Percentiles rank a stretch among this genome's conserved stretches.
phyloP scores from a whole-genome alignment of 2,888 invertebrate species.

The Lottia scabra region DNA sequence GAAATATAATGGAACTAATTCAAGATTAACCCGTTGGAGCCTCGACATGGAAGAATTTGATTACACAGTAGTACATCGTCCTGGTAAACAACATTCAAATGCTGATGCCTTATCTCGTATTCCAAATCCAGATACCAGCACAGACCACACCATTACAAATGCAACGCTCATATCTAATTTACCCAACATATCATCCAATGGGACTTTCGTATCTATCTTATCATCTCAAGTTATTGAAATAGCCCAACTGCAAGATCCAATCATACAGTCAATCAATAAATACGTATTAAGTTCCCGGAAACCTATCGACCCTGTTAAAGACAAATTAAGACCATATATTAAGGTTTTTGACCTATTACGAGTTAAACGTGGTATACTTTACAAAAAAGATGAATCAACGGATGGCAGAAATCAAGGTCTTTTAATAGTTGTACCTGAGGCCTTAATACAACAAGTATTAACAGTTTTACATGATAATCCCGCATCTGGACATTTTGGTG shows the following conservation, averaged over 20 bases:
- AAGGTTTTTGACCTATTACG: background rate
- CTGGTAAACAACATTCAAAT: background rate
- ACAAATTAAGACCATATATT: background rate
- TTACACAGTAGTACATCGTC: background rate
- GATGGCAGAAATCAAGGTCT: constrained; percentile 1
- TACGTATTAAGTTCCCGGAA: background rate
- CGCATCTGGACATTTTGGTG: background rate
- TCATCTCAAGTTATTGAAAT: background rate
- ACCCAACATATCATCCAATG: background rate
- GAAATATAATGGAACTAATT: background rate
- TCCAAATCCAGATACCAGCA: background rate
- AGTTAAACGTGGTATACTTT: background rate
- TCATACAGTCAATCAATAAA: background rate
- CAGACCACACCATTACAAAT: background rate
- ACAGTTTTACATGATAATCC: background rate
- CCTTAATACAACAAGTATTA: background rate
- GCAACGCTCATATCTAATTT: background rate
- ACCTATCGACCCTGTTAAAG: background rate
- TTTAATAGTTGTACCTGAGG: background rate
- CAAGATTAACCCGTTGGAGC: background rate
- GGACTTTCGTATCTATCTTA: background rate
- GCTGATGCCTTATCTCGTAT: background rate
- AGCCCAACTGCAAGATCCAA: background rate
- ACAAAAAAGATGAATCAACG: background rate
- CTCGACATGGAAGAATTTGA: background rate